Conservation (phyloP, 1,140 invertebrate genomes). For the Polypedilum pembai region DNA sequence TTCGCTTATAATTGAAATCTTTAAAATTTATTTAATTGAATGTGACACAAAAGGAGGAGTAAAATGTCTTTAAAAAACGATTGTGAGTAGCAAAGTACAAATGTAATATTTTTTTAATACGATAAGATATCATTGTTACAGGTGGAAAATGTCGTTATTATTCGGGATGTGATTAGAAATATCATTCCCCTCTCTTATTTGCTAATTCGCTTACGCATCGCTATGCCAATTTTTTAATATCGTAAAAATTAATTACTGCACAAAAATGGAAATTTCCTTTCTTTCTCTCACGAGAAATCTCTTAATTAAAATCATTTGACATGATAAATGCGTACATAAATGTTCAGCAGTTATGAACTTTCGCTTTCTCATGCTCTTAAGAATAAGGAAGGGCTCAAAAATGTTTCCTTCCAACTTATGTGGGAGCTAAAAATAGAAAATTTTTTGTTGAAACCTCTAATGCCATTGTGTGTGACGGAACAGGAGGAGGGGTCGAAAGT, state of each 20-base stretch:
- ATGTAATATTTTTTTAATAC: too few species aligned
- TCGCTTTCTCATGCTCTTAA: background rate
- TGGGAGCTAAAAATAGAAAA: background rate
- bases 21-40: too few species aligned
- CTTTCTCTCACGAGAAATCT: background rate
- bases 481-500: background rate
- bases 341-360: background rate
- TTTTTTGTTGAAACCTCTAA: slow-evolving; percentile 12
- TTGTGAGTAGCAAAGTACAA: too few species aligned
- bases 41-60: too few species aligned
- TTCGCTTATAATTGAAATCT: too few species aligned
- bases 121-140: too few species aligned
- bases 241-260: slow-evolving; percentile 18
- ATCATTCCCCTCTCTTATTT: too few species aligned
- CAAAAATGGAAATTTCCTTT: background rate
- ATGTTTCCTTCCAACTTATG: background rate
- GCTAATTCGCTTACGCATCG: too few species aligned
- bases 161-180: too few species aligned
- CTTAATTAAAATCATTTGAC: slow-evolving; percentile 13
- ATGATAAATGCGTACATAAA: background rate
- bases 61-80: too few species aligned
- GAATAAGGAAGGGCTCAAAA: background rate
- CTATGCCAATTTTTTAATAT: background rate
- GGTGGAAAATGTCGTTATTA: too few species aligned
- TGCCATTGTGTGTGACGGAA: slow-evolving; percentile 1